phyloP scores from a whole-genome alignment of 2,888 invertebrate species.

The Sepiola atlantica region DNA sequence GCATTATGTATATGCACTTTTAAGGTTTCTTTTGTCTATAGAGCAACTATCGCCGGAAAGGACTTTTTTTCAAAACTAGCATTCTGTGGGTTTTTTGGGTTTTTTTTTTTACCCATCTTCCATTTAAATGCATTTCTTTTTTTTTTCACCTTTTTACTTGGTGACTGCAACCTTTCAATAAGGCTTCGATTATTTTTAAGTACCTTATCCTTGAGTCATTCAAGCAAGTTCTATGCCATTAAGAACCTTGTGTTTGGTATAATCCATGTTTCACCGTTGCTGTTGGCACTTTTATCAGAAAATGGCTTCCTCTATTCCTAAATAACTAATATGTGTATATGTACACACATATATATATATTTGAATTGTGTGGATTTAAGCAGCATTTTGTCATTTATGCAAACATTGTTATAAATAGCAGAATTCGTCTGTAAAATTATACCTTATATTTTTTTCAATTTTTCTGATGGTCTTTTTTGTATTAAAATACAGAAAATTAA shows the following conservation, averaged over 20 bases:
- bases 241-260: background rate
- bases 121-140: background rate
- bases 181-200: constrained; percentile 8
- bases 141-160: background rate
- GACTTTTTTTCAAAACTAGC: too few species aligned
- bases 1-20: too few species aligned
- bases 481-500: too few species aligned
- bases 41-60: too few species aligned
- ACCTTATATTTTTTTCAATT: too few species aligned
- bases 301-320: background rate
- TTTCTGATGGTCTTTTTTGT: too few species aligned
- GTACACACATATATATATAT: too few species aligned
- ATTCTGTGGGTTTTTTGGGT: background rate
- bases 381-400: too few species aligned
- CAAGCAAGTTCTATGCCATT: background rate
- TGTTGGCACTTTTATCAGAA: background rate
- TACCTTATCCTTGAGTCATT: constrained; percentile 4
- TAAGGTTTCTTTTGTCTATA: too few species aligned
- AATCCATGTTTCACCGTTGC: background rate
- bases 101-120: background rate
- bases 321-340: background rate
- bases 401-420: too few species aligned
- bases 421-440: too few species aligned
- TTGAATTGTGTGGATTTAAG: too few species aligned
- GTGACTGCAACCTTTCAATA: background rate